Evolutionary conservation across 2,113 vertebrate species (phyloP), one percentile per base, ranked within the genome.

Genomic region (Ictidomys tridecemlineatus): DNA sequence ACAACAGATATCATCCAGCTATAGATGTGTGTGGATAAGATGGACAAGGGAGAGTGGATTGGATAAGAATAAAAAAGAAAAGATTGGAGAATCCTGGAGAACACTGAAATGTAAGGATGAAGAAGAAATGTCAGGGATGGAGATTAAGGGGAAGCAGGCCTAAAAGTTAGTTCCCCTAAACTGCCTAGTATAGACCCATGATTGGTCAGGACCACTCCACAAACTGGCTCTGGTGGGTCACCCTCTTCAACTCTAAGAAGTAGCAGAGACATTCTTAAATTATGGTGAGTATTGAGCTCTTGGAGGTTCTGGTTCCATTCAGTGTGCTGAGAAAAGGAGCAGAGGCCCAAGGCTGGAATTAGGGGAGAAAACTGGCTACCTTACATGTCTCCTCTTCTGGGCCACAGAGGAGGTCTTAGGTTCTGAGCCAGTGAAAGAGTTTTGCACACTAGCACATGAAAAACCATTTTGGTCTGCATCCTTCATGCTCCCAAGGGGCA

Each of bases 361-460:
- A 56, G 82, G 53, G 28, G 53, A 94, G 20, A 32, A 74, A 82
- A 74, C 34, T 91, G 69, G 61, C 30, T 22, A n/a, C 37, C 7
- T 26, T 20, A 48, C 70, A 69, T 2, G 0, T 8, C 45, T n/a
- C 34, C 28, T 92, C 24, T 84, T 89, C 42, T 72, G 63, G 61
- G 56, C 34, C 85, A 16, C 2, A 4, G 82, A 96, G 56, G 32
- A 86, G 32, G 72, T 82, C 39, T 80, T 58, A 42, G 9, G 34
- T 91, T 53, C 32, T 85, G 83, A 83, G 53, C 58, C 70, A 89
- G 63, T 30, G 51, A 84, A 95, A 83, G 9, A 91, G 12, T 53
- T 92, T 95, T 93, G 32, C 34, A 61, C 18, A 61, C 45, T 28
- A 93, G 42, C 56, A 67, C 42, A 86, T 4, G 11, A 48, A 87